Percentiles rank a stretch among this genome's conserved stretches.
phyloP scores from a whole-genome alignment of 1,140 invertebrate genomes.

The Lepidurus arcticus region DNA sequence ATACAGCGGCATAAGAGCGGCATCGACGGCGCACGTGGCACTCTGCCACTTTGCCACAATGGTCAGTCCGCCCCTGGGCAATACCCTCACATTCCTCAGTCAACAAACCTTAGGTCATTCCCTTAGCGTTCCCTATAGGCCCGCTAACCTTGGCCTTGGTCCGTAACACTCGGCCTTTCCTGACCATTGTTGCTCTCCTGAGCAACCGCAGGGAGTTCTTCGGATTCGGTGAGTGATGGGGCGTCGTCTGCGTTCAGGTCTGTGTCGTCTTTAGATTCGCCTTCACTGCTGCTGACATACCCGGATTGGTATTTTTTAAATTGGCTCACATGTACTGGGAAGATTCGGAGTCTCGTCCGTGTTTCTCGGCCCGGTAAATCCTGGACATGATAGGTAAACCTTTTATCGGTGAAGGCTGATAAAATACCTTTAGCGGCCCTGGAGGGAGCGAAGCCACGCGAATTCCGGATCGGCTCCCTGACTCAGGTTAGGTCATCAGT shows the following conservation, averaged over 20 bases:
- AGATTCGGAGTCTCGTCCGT: background rate
- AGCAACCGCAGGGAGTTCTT: background rate
- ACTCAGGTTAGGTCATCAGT: background rate
- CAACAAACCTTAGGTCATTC: too few relatives aligned
- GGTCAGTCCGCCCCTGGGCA: too few relatives aligned
- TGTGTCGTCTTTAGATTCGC: background rate
- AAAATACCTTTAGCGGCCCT: background rate
- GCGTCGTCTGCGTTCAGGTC: background rate
- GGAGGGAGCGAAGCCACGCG: background rate
- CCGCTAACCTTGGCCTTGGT: background rate
- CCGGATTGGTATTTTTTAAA: constrained; percentile 25
- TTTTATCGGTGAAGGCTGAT: too few relatives aligned
- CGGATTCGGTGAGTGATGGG: background rate
- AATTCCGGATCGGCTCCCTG: background rate
- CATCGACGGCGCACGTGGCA: too few relatives aligned
- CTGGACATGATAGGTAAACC: constrained; percentile 5
- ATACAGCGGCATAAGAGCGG: too few relatives aligned
- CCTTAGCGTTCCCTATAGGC: too few relatives aligned
- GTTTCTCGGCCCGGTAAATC: constrained; percentile 15
- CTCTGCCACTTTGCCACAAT: too few relatives aligned
- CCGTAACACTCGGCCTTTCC: background rate
- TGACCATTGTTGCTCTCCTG: background rate
- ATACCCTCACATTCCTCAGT: too few relatives aligned
- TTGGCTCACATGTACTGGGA: constrained; percentile 27
- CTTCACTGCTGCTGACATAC: constrained; percentile 25